Evolutionary conservation across 1,140 invertebrate species (phyloP), one percentile per base, ranked within the genome.

Genomic region (Pristionchus pacificus): DNA sequence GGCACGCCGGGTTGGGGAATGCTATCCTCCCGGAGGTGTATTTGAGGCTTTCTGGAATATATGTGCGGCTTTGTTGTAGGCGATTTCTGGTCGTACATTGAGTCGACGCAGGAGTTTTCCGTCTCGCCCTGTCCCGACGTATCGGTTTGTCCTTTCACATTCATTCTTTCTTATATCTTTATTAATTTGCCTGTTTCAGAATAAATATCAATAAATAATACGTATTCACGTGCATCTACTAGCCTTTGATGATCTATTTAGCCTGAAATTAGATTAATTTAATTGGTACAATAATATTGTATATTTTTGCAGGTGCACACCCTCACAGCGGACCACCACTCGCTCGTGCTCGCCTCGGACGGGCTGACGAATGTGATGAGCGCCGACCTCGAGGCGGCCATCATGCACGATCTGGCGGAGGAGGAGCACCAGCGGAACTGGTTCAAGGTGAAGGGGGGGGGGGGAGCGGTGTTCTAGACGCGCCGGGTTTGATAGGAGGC

Each of bases 61-160:
- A n/a, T 0, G 15, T 62, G 15, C n/a, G n/a, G 15, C 27, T 62
- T 62, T 27, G 15, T 62, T 29, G 0, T 62, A 68, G 65, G 95
- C 72, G 95, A 98, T 86, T 87, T 97, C 1, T 98, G 95, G 95
- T 96, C 93, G 81, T 97, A 95, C 82, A 96, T 97, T 86, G 91
- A 91, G 0, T 88, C 89, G 60, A 89, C 89, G 76, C 89, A 93
- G 83, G 90, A 91, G 83, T 98, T 96, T 87, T 90, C 96, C 14
- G 94, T 98, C 1, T 95, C 92, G n/a, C 95, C 95, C 0, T 92
- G 95, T 84, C 95, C 95, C 1, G 95, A 98, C 87, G 92, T 96
- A 2, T 88, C 89, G 77, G 92, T 95, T 0, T 87, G 93, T 63
- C 87, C 89, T 60, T 90, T 97, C 70, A 91, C 97, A 85, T 90